These are phyloP conservation scores for Oxyscelio sp. DNA, from an alignment of 2,888 invertebrate genomes.

Conservation along the genomic window DNA sequence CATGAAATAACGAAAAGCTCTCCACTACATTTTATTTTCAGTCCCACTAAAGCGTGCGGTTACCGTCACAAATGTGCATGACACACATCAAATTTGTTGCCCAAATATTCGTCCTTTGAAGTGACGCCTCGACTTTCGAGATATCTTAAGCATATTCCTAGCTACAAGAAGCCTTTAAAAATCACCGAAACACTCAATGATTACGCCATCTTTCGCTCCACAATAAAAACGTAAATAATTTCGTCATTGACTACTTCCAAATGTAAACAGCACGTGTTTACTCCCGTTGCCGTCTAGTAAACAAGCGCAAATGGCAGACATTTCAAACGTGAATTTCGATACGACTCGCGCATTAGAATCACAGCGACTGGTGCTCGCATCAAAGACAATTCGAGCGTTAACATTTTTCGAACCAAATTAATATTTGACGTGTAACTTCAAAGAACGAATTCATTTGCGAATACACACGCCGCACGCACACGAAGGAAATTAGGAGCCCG, in stretches of 20 bases:
- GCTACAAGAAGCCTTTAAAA: no score
- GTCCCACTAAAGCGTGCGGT: no score
- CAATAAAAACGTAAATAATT: background rate
- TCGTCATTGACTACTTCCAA: background rate
- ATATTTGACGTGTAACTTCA: constrained; percentile 61
- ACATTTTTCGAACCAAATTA: constrained; percentile 42
- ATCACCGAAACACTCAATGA: no score
- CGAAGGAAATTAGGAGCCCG: constrained; percentile 1
- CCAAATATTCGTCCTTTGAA: no score
- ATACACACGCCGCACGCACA: constrained; percentile 3
- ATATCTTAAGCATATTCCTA: no score
- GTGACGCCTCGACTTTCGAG: no score
- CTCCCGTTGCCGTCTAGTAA: background rate
- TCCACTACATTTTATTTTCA: no score
- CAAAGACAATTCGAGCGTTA: constrained; percentile 48
- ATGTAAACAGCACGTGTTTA: background rate
- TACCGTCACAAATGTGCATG: no score
- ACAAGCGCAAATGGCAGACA: background rate
- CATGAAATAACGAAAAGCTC: no score
- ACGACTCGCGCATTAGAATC: constrained; percentile 36
- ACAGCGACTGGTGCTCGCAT: constrained; percentile 28
- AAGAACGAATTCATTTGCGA: constrained; percentile 51
- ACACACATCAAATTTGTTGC: no score
- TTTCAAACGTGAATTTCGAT: constrained; percentile 5
- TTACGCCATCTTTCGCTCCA: no score